Conservation (phyloP, 1,140 invertebrate genomes). For the Drosophila nigromelanica region DNA sequence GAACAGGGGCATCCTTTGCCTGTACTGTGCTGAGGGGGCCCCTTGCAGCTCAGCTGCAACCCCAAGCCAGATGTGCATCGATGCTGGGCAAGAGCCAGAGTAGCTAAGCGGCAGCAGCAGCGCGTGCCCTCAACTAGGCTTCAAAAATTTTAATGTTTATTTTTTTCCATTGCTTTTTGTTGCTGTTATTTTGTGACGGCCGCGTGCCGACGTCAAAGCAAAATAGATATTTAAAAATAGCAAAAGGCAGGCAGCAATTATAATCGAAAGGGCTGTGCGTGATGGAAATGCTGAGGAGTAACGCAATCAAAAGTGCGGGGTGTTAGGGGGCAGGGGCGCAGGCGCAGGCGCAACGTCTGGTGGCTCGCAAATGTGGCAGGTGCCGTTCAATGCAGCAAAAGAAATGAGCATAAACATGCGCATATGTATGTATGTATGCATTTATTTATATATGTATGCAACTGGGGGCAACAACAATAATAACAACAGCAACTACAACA, state of each 20-base stretch:
- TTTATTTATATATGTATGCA: slow-evolving; percentile 1
- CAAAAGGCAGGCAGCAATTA: slow-evolving; percentile 71
- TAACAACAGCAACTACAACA: slow-evolving; percentile 23
- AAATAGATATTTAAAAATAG: slow-evolving; percentile 72
- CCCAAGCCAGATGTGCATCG: slow-evolving; percentile 58
- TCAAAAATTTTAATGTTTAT: slow-evolving; percentile 49
- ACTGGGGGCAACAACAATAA: not conserved
- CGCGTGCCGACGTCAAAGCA: slow-evolving; percentile 52
- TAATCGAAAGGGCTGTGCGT: slow-evolving; percentile 81
- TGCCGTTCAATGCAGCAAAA: slow-evolving; percentile 32
- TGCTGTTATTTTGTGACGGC: slow-evolving; percentile 45
- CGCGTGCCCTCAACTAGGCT: slow-evolving; percentile 71
- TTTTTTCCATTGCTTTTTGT: slow-evolving; percentile 20
- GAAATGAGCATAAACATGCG: slow-evolving; percentile 22
- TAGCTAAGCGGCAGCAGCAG: slow-evolving; percentile 16
- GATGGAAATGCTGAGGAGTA: slow-evolving; percentile 60
- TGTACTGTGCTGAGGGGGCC: not conserved
- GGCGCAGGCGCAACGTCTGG: slow-evolving; percentile 48
- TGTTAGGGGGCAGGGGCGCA: slow-evolving; percentile 45
- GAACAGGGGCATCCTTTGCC: slow-evolving; percentile 46
- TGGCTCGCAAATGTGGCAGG: slow-evolving; percentile 45
- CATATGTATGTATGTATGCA: not conserved
- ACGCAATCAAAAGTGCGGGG: not conserved
- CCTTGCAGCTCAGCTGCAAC: slow-evolving; percentile 32
- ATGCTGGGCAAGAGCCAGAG: slow-evolving; percentile 3